Percentiles rank a stretch among this genome's conserved stretches.
Conservation (phyloP, 2,797 vertebrate genomes). For the Notolepis coatsorum region DNA sequence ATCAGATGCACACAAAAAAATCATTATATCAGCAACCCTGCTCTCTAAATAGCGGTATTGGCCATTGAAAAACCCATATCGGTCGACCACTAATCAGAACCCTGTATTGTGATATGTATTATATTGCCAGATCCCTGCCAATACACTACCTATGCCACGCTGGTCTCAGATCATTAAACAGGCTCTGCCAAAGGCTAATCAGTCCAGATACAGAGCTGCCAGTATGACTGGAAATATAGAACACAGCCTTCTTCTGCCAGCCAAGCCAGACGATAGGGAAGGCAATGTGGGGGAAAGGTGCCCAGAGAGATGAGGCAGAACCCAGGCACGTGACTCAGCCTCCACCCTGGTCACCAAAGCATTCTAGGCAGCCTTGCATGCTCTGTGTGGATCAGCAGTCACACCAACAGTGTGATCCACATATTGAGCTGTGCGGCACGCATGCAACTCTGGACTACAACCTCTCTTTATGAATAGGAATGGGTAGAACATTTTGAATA, state of each 20-base stretch:
- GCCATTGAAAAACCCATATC: too few relatives aligned
- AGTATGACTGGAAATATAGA: conserved; percentile 11
- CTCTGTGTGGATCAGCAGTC: neutral
- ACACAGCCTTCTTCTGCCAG: neutral
- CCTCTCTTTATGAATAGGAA: too few relatives aligned
- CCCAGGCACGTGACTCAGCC: neutral
- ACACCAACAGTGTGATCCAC: neutral
- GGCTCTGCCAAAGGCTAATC: conserved; percentile 7
- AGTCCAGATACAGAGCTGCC: neutral
- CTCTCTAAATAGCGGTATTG: too few relatives aligned
- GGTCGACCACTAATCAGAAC: too few relatives aligned
- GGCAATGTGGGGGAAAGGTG: neutral
- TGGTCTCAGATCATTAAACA: neutral
- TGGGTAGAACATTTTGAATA: too few relatives aligned
- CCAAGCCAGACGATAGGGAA: neutral
- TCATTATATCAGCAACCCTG: too few relatives aligned
- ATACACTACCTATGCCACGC: too few relatives aligned
- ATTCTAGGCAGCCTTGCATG: conserved; percentile 2
- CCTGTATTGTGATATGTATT: too few relatives aligned
- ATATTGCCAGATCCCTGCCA: too few relatives aligned
- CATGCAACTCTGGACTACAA: conserved; percentile 1
- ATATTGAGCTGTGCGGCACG: neutral
- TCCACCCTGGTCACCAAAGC: neutral
- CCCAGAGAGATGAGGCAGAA: neutral
- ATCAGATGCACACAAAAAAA: too few relatives aligned